Percentiles rank a stretch among this genome's conserved stretches.
Conservation (phyloP, 2,888 invertebrate species). For the Ferdinandea cuprea region DNA sequence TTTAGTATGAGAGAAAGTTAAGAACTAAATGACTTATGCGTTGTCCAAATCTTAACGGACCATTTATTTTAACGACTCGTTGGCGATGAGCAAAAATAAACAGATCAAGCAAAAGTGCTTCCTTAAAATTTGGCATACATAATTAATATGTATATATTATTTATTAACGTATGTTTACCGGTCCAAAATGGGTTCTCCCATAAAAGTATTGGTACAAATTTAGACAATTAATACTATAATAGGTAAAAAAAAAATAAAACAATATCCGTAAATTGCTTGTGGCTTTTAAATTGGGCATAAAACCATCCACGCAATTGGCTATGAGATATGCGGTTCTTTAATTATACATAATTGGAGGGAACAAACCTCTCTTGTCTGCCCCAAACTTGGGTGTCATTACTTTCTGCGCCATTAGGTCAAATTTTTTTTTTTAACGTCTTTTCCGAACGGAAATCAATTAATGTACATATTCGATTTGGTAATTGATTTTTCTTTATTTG, state of each 20-base stretch:
- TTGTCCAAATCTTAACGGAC: too few relatives aligned
- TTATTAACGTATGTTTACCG: neutral
- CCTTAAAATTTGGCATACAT: too few relatives aligned
- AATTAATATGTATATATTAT: too few relatives aligned
- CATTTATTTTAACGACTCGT: too few relatives aligned
- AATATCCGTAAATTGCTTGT: slow-evolving; percentile 9
- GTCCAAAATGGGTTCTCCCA: slow-evolving; percentile 11
- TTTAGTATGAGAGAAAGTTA: too few relatives aligned
- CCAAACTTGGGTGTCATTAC: slow-evolving; percentile 43
- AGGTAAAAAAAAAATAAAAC: slow-evolving; percentile 11
- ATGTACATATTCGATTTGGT: slow-evolving; percentile 24
- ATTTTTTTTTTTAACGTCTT: neutral
- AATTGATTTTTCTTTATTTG: slow-evolving; percentile 16
- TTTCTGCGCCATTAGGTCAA: slow-evolving; percentile 48
- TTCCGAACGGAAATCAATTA: slow-evolving; percentile 16
- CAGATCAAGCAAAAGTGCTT: too few relatives aligned
- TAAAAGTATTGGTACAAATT: neutral
- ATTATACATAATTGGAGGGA: slow-evolving; percentile 35
- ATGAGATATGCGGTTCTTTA: slow-evolving; percentile 12
- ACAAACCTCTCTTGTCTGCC: slow-evolving; percentile 25
- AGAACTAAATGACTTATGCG: too few relatives aligned
- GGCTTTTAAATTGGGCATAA: neutral
- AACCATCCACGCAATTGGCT: slow-evolving; percentile 18
- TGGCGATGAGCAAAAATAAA: too few relatives aligned
- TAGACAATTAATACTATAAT: slow-evolving; percentile 13